These are phyloP conservation scores for Scatophagus argus DNA, from an alignment of 2,113 vertebrate species.

Conservation along the genomic window DNA sequence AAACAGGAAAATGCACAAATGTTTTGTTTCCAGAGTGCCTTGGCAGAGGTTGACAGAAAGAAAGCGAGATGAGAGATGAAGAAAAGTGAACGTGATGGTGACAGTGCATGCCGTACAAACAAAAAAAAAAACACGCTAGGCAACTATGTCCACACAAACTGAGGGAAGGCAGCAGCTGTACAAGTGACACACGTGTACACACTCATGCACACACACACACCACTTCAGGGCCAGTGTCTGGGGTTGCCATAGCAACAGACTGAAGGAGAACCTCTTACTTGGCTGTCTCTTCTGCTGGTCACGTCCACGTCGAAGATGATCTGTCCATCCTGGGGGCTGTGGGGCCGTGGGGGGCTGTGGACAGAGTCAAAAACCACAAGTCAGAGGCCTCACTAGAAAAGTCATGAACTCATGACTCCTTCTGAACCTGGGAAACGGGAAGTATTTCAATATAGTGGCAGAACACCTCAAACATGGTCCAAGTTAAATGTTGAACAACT, in stretches of 20 bases:
- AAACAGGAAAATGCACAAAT: neutral
- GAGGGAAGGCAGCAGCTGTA: constrained; percentile 40
- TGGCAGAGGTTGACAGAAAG: neutral
- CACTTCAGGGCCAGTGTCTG: constrained; percentile 3
- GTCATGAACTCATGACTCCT: neutral
- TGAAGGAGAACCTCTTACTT: constrained; percentile 83
- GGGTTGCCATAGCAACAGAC: constrained; percentile 59
- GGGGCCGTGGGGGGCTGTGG: constrained; percentile 87
- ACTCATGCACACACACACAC: constrained; percentile 6
- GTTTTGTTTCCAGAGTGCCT: neutral
- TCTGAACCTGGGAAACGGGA: neutral
- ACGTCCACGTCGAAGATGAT: constrained; percentile 96
- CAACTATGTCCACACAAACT: constrained; percentile 52
- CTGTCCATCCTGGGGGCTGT: constrained; percentile 93
- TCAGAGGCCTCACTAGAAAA: neutral
- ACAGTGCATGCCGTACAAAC: neutral
- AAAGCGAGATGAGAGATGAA: neutral
- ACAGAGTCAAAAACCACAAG: constrained; percentile 4
- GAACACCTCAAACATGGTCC: neutral
- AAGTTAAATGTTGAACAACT: neutral
- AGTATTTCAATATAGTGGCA: neutral
- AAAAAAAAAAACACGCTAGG: constrained; percentile 1
- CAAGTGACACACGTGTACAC: too few relatives aligned
- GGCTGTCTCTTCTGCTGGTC: constrained; percentile 92
- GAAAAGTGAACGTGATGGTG: neutral